phyloP scores from a whole-genome alignment of 2,113 vertebrate species.

The Pogonocichla stellata region DNA sequence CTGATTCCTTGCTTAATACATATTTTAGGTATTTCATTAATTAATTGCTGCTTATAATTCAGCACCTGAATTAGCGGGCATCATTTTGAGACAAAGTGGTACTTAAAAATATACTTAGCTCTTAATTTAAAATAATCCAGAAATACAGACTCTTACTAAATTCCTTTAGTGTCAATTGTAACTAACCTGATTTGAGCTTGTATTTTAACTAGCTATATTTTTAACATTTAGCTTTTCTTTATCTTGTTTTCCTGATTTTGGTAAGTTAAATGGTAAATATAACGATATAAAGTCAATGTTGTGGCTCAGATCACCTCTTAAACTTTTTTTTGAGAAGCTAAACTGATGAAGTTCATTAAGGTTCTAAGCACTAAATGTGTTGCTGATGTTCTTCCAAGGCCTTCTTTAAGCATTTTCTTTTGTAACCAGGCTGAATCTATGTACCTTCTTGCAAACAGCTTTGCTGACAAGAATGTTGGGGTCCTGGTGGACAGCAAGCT shows the following conservation, averaged over 20 bases:
- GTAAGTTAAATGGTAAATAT: not conserved
- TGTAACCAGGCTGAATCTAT: not conserved
- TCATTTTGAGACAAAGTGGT: not conserved
- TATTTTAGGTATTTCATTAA: not conserved
- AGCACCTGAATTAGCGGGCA: not conserved
- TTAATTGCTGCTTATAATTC: not conserved
- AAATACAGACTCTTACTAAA: not conserved
- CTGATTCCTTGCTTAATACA: not conserved
- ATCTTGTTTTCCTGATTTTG: not conserved
- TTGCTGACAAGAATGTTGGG: not conserved
- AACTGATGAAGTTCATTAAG: not conserved
- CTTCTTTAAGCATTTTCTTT: not conserved
- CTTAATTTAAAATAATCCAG: not conserved
- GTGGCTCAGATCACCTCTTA: not conserved
- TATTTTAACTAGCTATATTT: not conserved
- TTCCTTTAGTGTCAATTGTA: not conserved
- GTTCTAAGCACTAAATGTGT: not conserved
- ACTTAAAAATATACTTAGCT: not conserved
- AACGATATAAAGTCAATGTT: not conserved
- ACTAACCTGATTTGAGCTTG: not conserved
- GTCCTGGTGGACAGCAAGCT: not conserved
- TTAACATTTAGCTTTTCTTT: not conserved
- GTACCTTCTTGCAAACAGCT: not conserved
- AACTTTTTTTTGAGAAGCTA: not conserved
- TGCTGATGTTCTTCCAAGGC: not conserved